These are phyloP conservation scores for Cactoblastis cactorum DNA, from an alignment of 2,888 invertebrate species.

Conservation along the genomic window DNA sequence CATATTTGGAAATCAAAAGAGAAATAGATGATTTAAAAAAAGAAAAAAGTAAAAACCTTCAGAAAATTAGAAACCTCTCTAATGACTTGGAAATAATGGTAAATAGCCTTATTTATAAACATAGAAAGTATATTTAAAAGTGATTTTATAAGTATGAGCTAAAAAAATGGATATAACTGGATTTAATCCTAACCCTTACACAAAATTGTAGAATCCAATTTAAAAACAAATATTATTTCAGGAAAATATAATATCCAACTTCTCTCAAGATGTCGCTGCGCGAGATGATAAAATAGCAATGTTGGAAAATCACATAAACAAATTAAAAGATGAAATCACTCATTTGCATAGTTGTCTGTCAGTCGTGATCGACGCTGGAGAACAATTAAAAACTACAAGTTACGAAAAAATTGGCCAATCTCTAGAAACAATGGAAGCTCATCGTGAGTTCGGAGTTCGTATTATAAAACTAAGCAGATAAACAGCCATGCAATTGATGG, in stretches of 20 bases:
- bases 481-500: no score
- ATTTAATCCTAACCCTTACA: no score
- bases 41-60: conserved; percentile 46
- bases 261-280: conserved; percentile 45
- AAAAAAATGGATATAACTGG: no score
- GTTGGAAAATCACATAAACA: conserved; percentile 64
- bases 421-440: conserved; percentile 56
- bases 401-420: conserved; percentile 46
- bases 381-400: conserved; percentile 48
- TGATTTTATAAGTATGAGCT: no score
- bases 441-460: conserved; percentile 64
- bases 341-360: conserved; percentile 44
- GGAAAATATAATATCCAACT: conserved; percentile 48
- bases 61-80: conserved; percentile 45
- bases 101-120: conserved; percentile 15
- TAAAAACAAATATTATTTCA: conserved; percentile 26
- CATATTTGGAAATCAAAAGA: conserved; percentile 35
- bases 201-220: no score
- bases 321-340: conserved; percentile 57
- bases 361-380: conserved; percentile 47
- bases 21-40: conserved; percentile 53
- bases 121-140: no score
- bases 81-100: conserved; percentile 59
- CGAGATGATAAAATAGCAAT: conserved; percentile 55
- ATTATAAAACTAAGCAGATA: no score